Evolutionary conservation across 1,140 invertebrate genomes (phyloP), one percentile per base, ranked within the genome.

Genomic region (Goniozus legneri): DNA sequence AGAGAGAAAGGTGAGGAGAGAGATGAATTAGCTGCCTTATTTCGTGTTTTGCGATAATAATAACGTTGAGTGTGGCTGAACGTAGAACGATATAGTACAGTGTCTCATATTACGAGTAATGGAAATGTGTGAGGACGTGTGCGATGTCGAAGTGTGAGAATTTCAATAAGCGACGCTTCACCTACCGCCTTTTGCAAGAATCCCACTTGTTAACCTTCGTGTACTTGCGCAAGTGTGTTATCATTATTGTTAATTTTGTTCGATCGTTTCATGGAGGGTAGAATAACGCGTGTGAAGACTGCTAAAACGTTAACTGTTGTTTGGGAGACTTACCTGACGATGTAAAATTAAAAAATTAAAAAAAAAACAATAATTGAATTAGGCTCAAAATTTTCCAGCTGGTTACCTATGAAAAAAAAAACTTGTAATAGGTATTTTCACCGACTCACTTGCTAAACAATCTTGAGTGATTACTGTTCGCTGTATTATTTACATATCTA

Each of bases 401-500:
- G 42, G 33, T 57, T 62, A 60, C 47, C 38, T 61, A 56, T 56
- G 45, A 52, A 44, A 18, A 46, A 48, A 52, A 39, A n/a, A n/a
- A n/a, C n/a, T n/a, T n/a, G n/a, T n/a, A n/a, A 50, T 56, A 53
- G 40, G 41, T 53, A 50, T 55, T 46, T 40, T 39, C 54, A 30
- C 36, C 48, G 61, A 54, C 56, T 48, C 48, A 27, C 4, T 56
- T 49, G 58, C 32, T 54, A 44, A 61, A 56, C 33, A 42, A 63
- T 51, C 48, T 59, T 58, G 52, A 37, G 51, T 56, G 52, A 61
- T 51, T 56, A 63, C 47, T 54, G 58, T 64, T 62, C 53, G 60
- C 57, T 66, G 63, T 54, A 57, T 56, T 66, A 54, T 64, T 50
- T 59, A 67, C 60, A 67, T 67, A 65, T 67, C 60, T 65, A 60